A percentile compares a stretch with the other conserved stretches of the same genome.
These are phyloP conservation scores for Chrysocyon brachyurus DNA, from an alignment of 2,797 vertebrate genomes.

Conservation along the genomic window DNA sequence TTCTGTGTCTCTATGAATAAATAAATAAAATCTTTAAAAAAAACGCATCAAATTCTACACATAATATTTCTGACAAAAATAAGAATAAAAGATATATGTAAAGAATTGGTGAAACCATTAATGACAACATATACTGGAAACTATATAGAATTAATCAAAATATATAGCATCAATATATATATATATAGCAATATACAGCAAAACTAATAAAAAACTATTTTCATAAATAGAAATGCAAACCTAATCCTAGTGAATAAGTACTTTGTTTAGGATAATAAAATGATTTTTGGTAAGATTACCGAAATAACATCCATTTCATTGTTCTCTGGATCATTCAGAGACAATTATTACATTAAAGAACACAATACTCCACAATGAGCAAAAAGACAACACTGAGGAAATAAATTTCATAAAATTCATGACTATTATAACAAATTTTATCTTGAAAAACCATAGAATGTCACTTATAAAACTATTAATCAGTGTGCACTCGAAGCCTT, in stretches of 20 bases:
- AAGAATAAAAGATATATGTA: background rate
- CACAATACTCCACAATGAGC: background rate
- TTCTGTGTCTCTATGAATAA: no score
- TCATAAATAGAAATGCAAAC: background rate
- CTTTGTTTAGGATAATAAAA: background rate
- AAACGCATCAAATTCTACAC: background rate
- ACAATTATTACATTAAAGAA: background rate
- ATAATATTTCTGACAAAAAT: background rate
- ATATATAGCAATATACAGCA: background rate
- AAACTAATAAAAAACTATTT: background rate
- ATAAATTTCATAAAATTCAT: background rate
- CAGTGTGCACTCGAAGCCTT: background rate
- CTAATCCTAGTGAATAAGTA: background rate
- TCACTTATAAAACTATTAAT: background rate
- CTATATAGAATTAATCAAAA: background rate
- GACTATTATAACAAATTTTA: background rate
- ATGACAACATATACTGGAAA: background rate
- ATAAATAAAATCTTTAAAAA: no score
- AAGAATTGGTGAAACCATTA: background rate
- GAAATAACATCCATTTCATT: background rate
- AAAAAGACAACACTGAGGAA: background rate
- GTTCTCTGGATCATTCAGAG: background rate
- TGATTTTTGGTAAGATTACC: background rate
- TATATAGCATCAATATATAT: background rate
- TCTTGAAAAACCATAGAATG: background rate